Evolutionary conservation across 2,888 invertebrate species (phyloP), one percentile per base, ranked within the genome.

Genomic region (Nasonovia ribisnigri): DNA sequence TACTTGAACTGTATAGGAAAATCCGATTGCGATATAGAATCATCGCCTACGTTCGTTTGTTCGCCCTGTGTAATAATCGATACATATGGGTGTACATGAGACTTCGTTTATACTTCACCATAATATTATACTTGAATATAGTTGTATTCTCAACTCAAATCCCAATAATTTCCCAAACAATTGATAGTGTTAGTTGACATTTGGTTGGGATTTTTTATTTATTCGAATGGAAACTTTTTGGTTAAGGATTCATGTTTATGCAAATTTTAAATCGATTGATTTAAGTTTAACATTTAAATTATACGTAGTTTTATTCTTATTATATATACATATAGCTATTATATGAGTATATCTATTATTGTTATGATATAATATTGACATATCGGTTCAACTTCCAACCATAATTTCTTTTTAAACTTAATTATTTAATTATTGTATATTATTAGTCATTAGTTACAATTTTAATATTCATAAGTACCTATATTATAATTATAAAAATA

Each of bases 41-140:
- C 36, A n/a, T 36, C 8, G 46, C 16, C 13, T 51, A 51, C 36
- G 26, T 51, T 29, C 42, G 13, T 6, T 48, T 90, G 77, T 84
- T 91, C 84, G 36, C 43, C 29, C 51, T 84, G 46, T 46, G 36
- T 26, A 36, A 46, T 60, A 48, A 92, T 92, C 92, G 60, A 91
- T 57, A 86, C 36, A 77, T 42, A 36, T n/a, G 13, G 24, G 36
- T 92, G 24, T 48, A 48, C n/a, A n/a, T 36, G 20, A n/a, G 57
- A 91, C n/a, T 54, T 48, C 46, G 43, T 87, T 46, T 57, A 77
- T 42, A 43, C 20, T 46, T 46, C 26, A 16, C 36, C 26, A 57
- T 57, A 57, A 24, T 77, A 36, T 20, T 29, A 90, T 29, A 90
- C 11, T 48, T 5, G 36, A 29, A 84, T 29, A 42, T 1, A 6